phyloP scores from a whole-genome alignment of 2,113 vertebrate species.

The Stercorarius parasiticus region DNA sequence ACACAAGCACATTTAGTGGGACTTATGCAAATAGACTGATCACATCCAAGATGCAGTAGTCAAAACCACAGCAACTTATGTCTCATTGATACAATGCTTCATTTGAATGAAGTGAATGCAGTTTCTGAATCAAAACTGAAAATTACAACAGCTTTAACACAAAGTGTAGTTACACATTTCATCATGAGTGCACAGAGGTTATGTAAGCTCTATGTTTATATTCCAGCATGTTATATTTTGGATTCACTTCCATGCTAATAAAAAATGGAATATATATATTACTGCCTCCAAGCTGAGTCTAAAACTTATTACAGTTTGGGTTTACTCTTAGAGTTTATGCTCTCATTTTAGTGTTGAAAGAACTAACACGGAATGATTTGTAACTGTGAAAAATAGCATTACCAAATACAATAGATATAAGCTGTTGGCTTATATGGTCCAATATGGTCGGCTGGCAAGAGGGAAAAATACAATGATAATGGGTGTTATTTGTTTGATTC shows the following conservation, averaged over 20 bases:
- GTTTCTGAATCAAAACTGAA: conserved; percentile 27
- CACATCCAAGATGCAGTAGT: neutral
- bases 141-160: neutral
- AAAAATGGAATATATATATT: neutral
- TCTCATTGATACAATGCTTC: neutral
- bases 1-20: neutral
- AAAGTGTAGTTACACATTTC: conserved; percentile 12
- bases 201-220: conserved; percentile 6
- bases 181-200: neutral
- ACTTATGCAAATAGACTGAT: neutral
- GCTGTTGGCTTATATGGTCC: neutral
- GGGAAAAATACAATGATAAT: neutral
- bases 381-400: conserved; percentile 13
- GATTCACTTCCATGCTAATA: conserved; percentile 15
- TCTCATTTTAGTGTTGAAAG: neutral
- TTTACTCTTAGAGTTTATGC: neutral
- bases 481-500: neutral
- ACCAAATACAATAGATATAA: neutral
- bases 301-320: neutral
- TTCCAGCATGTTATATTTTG: neutral
- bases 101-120: neutral
- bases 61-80: neutral
- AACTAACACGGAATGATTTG: neutral
- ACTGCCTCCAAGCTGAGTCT: neutral
- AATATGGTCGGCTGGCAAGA: neutral